These are phyloP conservation scores for Noctilio leporinus DNA, from an alignment of 2,113 vertebrate species.

Conservation along the genomic window DNA sequence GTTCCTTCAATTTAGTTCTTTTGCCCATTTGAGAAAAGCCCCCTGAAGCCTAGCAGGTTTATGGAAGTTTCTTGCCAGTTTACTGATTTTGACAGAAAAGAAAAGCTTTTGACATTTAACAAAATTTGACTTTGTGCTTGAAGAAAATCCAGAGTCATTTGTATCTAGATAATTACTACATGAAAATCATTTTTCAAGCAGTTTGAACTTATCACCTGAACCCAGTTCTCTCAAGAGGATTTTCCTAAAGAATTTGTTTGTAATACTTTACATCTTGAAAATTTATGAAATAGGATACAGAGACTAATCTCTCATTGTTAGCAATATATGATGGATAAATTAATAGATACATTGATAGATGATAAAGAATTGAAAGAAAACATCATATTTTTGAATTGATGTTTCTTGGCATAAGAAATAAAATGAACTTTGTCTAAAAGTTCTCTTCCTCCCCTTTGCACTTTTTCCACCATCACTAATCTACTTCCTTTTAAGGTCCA, in stretches of 20 bases:
- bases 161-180: neutral
- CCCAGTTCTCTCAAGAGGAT: neutral
- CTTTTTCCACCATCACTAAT: neutral
- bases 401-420: neutral
- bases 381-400: neutral
- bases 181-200: neutral
- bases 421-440: neutral
- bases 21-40: constrained; percentile 64
- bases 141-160: neutral
- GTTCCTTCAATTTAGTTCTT: constrained; percentile 73
- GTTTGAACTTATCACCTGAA: neutral
- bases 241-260: neutral
- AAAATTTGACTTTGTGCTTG: constrained; percentile 33
- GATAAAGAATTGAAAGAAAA: neutral
- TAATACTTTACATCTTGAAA: neutral
- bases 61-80: constrained; percentile 57
- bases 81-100: constrained; percentile 73
- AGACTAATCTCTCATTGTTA: neutral
- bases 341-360: neutral
- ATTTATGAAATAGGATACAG: neutral
- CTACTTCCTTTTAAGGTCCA: neutral
- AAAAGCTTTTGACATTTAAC: constrained; percentile 65
- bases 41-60: constrained; percentile 47
- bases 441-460: neutral
- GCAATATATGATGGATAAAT: neutral